These are phyloP conservation scores for Emys orbicularis DNA, from an alignment of 2,797 vertebrate genomes.

Conservation along the genomic window DNA sequence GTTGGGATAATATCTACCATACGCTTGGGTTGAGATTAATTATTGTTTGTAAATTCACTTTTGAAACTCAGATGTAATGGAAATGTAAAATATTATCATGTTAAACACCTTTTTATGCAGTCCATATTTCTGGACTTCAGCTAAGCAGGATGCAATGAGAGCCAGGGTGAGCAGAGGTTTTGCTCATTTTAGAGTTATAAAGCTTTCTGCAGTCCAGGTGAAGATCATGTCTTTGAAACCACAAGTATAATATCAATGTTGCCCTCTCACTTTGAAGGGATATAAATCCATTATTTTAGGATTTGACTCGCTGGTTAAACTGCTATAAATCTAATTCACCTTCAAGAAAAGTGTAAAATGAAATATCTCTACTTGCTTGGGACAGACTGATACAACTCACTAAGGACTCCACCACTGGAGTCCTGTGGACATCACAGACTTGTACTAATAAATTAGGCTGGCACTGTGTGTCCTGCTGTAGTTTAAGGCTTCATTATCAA, in stretches of 20 bases:
- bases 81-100: constrained; percentile 67
- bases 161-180: constrained; percentile 37
- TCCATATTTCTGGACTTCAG: constrained; percentile 40
- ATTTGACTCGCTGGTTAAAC: constrained; percentile 41
- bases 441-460: not conserved
- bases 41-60: constrained; percentile 74
- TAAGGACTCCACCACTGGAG: not conserved
- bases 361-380: constrained; percentile 20
- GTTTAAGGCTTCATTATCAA: constrained; percentile 3
- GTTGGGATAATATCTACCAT: constrained; percentile 55
- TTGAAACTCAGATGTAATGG: constrained; percentile 61
- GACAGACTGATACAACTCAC: not conserved
- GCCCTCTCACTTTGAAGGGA: constrained; percentile 50
- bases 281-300: constrained; percentile 64
- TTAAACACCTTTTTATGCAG: constrained; percentile 54
- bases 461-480: constrained; percentile 12
- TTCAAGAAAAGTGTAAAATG: constrained; percentile 15
- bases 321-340: constrained; percentile 44
- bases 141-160: constrained; percentile 54
- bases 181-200: constrained; percentile 40
- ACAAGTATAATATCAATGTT: constrained; percentile 63
- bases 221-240: constrained; percentile 66
- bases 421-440: not conserved
- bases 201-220: constrained; percentile 46
- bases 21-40: constrained; percentile 66